phyloP scores from a whole-genome alignment of 2,113 vertebrate species.

The Oryzias melastigma region DNA sequence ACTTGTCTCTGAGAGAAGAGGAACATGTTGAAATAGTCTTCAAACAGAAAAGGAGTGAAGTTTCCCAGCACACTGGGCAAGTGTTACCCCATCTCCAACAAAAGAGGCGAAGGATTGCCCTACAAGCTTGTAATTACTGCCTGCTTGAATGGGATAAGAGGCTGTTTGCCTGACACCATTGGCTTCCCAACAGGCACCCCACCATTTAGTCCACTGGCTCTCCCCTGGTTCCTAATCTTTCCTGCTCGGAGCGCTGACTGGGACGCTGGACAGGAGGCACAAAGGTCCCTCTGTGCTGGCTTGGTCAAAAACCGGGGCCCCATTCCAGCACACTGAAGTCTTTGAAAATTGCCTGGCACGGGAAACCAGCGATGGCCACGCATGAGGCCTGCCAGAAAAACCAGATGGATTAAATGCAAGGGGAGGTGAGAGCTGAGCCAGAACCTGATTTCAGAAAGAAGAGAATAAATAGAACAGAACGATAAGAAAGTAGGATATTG shows the following conservation, averaged over 20 bases:
- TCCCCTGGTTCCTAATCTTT: constrained; percentile 55
- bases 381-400: constrained; percentile 56
- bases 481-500: not conserved
- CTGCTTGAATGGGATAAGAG: constrained; percentile 62
- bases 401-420: constrained; percentile 55
- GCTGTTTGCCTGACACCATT: constrained; percentile 63
- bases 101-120: constrained; percentile 59
- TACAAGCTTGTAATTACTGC: constrained; percentile 75
- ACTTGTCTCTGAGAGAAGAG: constrained; percentile 34
- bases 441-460: constrained; percentile 14
- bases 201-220: constrained; percentile 57
- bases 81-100: constrained; percentile 63
- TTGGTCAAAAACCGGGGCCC: constrained; percentile 55
- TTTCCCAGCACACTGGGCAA: constrained; percentile 56
- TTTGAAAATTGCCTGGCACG: constrained; percentile 72
- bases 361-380: constrained; percentile 42
- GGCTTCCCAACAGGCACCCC: constrained; percentile 63
- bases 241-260: constrained; percentile 47
- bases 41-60: constrained; percentile 44
- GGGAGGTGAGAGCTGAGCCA: constrained; percentile 14
- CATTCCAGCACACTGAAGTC: constrained; percentile 69
- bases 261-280: constrained; percentile 61
- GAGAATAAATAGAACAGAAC: not conserved
- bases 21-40: constrained; percentile 39
- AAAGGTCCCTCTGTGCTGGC: constrained; percentile 73